A percentile compares a stretch with the other conserved stretches of the same genome.
Conservation (phyloP, 2,888 invertebrate species). For the Ypsolopha sequella region DNA sequence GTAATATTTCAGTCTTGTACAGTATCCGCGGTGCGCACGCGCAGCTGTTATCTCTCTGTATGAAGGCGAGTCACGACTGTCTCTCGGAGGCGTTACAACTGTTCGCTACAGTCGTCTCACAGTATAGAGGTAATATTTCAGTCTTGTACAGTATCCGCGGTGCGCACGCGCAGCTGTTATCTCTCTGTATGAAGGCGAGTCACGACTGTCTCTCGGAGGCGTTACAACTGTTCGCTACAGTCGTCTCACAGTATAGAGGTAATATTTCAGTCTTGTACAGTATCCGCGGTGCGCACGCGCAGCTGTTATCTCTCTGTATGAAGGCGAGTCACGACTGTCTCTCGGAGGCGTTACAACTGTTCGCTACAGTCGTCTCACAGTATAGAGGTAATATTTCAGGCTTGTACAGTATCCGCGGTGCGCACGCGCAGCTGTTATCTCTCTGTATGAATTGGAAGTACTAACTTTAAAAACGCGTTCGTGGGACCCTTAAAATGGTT, state of each 20-base stretch:
- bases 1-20: conserved; percentile 48
- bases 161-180: not conserved
- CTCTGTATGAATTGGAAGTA: not conserved
- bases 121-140: conserved; percentile 46
- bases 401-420: too few relatives aligned
- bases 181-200: not conserved
- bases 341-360: not conserved
- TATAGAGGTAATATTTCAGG: not conserved
- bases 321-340: not conserved
- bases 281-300: not conserved
- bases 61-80: conserved; percentile 44
- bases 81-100: conserved; percentile 47
- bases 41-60: conserved; percentile 39
- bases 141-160: too few relatives aligned
- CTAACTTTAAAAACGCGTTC: too few relatives aligned
- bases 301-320: not conserved
- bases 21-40: conserved; percentile 41
- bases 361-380: not conserved
- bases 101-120: conserved; percentile 50
- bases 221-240: not conserved
- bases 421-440: not conserved
- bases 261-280: too few relatives aligned
- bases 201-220: not conserved
- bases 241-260: not conserved
- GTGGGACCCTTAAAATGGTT: too few relatives aligned